Evolutionary conservation across 1,140 invertebrate genomes (phyloP), one percentile per base, ranked within the genome.

Genomic region (Zaprionus nigranus): DNA sequence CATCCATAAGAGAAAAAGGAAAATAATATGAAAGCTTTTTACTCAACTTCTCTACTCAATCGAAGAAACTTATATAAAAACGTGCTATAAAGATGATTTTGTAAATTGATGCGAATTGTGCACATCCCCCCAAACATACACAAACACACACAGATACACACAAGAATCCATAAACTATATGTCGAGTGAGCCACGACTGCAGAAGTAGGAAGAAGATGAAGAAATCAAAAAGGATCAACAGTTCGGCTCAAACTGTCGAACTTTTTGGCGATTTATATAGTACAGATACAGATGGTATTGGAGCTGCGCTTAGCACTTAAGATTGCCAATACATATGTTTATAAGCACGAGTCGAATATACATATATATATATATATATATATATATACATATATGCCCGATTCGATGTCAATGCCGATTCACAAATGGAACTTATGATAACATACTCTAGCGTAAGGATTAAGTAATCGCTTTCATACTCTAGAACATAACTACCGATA

Each of bases 1-100:
- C 72, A 63, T 63, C 34, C 36, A n/a, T 53, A 67, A 5, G 28
- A 64, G 34, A 28, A 80, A 80, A 38, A 43, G 80, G 57, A 65
- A 38, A 73, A 65, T 60, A 69, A 64, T 62, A 46, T 43, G 64
- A 81, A 65, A 78, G 62, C 70, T 75, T 82, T 66, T 82, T 82
- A 79, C 82, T 82, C 80, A 71, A 82, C 78, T 75, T 75, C 71
- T 80, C 64, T 30, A 65, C 53, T 43, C 49, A 56, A 66, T 40
- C 22, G 15, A 53, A 64, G 12, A 40, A 38, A 24, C 24, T 17
- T 40, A 36, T 26, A 64, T 34, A 49, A 34, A 36, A 38, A n/a
- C 34, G 28, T 53, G 51, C 49, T 20, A 5, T 30, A 59, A 22
- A 53, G 22, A 28, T 4, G 20, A 38, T 66, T 72, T 72, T 61